Evolutionary conservation across 2,797 vertebrate genomes (phyloP), one percentile per base, ranked within the genome.

Genomic region (Ispidina picta): DNA sequence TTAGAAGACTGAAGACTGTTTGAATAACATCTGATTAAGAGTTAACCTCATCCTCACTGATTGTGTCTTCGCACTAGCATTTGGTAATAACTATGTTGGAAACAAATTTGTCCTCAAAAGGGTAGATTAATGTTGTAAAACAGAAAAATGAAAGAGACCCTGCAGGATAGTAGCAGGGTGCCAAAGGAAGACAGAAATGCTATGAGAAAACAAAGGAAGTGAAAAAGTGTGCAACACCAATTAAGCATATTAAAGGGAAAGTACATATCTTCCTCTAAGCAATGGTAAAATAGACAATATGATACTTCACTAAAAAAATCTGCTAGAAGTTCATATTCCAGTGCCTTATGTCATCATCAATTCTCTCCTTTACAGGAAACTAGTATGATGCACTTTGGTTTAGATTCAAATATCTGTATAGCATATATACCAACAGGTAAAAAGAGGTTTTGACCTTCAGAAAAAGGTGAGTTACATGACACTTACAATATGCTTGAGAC

Each of bases 401-500:
- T 4, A 62, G 59, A 83, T 26, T 6, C 46, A 54, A 81, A 63
- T 15, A 62, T 5, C 31, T 4, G 31, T 0, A 21, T 3, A 55
- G 14, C 35, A 62, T 62, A 41, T 19, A 41, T 15, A 64, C 11
- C 20, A 70, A 48, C 5, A 71, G 16, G 8, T 17, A 83, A 74
- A 23, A 68, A 26, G 29, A 63, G 20, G 2, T 58, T 68, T 73
- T 64, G 28, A 15, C 22, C n/a, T 72, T 48, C 60, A 79, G 71
- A 80, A 79, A 88, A 93, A 86, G 9, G 16, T n/a, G 41, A 96
- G 31, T 25, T 46, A 77, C 12, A 48, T 37, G 93, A 97, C 96
- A 97, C 98, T 94, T 97, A 99, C 91, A 75, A 95, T 93, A 60
- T 97, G 94, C 86, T 94, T 96, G 73, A 81, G 77, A 74, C 60